Percentiles rank a stretch among this genome's conserved stretches.
Evolutionary conservation across 2,113 vertebrate species (phyloP).

Genomic region (Chaetorhynchus papuensis): DNA sequence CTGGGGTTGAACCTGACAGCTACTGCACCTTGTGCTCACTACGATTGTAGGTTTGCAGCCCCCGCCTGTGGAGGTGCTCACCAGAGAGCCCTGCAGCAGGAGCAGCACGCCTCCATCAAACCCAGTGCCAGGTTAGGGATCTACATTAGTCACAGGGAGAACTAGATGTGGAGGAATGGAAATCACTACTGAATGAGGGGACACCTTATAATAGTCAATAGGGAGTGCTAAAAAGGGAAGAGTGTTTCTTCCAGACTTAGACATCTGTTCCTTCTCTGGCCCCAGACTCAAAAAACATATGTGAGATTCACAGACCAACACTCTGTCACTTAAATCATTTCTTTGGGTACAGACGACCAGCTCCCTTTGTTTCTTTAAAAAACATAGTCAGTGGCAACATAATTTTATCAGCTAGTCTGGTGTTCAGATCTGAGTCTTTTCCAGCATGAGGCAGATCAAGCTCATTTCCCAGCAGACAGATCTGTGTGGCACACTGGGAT

Average conservation of each 20-base stretch:
- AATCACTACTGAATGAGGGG: background rate
- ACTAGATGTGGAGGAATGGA: background rate
- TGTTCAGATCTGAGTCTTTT: background rate
- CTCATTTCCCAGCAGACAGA: background rate
- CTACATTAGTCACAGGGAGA: background rate
- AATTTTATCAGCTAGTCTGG: slow-evolving; percentile 5
- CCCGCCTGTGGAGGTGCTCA: background rate
- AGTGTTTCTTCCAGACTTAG: background rate
- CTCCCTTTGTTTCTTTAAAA: slow-evolving; percentile 27
- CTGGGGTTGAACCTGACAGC: background rate
- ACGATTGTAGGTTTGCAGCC: fast-evolving
- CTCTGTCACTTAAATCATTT: background rate
- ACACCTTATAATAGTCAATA: background rate
- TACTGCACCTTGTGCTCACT: background rate
- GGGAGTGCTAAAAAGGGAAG: background rate
- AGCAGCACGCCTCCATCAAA: background rate
- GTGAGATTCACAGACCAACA: slow-evolving; percentile 16
- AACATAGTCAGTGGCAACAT: background rate
- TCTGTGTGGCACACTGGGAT: background rate
- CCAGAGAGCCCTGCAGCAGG: background rate
- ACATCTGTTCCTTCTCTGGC: slow-evolving; percentile 21
- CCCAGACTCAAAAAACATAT: background rate
- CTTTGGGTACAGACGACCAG: background rate
- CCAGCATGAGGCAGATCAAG: background rate
- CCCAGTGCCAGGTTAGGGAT: background rate